These are phyloP conservation scores for Alfaro cultratus DNA, from an alignment of 2,797 vertebrate genomes.

Conservation along the genomic window DNA sequence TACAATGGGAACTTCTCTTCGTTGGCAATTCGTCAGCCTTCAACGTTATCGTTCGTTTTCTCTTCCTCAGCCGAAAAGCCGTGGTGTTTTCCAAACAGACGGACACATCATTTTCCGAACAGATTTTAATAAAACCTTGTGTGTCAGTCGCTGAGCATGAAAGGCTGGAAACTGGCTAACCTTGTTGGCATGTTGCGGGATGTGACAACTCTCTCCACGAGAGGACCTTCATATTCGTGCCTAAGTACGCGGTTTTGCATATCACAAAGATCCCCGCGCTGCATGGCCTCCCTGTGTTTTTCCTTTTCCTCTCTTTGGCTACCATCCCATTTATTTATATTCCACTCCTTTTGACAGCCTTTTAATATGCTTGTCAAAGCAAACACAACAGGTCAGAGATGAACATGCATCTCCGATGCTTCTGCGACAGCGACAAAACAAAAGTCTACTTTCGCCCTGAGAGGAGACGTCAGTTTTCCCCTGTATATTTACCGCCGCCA, in stretches of 20 bases:
- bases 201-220: slow-evolving; percentile 51
- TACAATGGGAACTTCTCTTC: slow-evolving; percentile 24
- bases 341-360: slow-evolving; percentile 17
- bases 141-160: slow-evolving; percentile 46
- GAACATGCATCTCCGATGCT: slow-evolving; percentile 34
- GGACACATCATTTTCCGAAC: slow-evolving; percentile 62
- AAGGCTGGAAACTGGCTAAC: slow-evolving; percentile 55
- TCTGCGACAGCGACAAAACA: slow-evolving; percentile 30
- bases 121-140: slow-evolving; percentile 68
- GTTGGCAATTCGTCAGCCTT: slow-evolving; percentile 30
- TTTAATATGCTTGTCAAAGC: slow-evolving; percentile 35
- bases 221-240: slow-evolving; percentile 48
- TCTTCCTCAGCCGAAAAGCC: slow-evolving; percentile 24
- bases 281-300: slow-evolving; percentile 33
- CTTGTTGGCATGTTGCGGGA: slow-evolving; percentile 65
- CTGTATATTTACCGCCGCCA: background rate
- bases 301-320: slow-evolving; percentile 20
- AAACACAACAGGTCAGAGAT: slow-evolving; percentile 29
- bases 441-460: slow-evolving; percentile 20
- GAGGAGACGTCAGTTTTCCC: slow-evolving; percentile 35
- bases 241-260: slow-evolving; percentile 11
- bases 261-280: slow-evolving; percentile 33
- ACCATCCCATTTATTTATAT: slow-evolving; percentile 34
- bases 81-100: slow-evolving; percentile 55
- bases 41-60: slow-evolving; percentile 27